Conservation (phyloP, 2,113 vertebrate species). For the Buteo buteo region DNA sequence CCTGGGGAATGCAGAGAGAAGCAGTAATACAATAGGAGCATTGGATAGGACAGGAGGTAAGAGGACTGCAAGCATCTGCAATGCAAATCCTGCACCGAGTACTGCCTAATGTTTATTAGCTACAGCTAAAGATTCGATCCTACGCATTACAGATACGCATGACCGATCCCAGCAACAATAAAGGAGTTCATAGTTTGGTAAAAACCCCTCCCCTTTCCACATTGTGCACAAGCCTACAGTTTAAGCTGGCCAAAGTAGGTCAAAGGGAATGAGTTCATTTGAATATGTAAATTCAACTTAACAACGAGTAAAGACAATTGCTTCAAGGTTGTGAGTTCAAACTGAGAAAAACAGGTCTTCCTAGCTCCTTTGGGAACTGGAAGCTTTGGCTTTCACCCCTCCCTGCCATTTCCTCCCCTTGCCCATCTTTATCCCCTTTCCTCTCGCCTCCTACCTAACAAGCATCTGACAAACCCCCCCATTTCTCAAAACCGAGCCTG, state of each 20-base stretch:
- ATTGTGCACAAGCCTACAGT: background rate
- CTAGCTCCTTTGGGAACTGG: background rate
- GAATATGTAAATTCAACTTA: background rate
- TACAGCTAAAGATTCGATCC: background rate
- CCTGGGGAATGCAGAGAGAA: background rate
- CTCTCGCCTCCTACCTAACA: background rate
- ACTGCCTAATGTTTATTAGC: background rate
- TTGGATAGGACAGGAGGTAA: background rate
- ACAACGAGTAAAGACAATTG: background rate
- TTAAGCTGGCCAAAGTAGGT: constrained; percentile 9
- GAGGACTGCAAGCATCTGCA: background rate
- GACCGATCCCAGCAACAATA: background rate
- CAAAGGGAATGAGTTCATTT: background rate
- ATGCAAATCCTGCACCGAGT: background rate
- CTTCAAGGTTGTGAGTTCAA: background rate
- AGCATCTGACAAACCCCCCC: background rate
- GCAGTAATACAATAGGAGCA: accelerated
- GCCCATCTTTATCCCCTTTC: background rate
- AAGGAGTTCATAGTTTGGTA: background rate
- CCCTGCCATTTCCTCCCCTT: background rate
- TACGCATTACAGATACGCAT: background rate
- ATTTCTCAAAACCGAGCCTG: background rate
- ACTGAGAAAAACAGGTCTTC: background rate
- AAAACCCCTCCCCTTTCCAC: background rate
- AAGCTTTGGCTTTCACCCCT: background rate